These are phyloP conservation scores for Margaritifera margaritifera DNA, from an alignment of 2,888 invertebrate genomes.

Conservation along the genomic window DNA sequence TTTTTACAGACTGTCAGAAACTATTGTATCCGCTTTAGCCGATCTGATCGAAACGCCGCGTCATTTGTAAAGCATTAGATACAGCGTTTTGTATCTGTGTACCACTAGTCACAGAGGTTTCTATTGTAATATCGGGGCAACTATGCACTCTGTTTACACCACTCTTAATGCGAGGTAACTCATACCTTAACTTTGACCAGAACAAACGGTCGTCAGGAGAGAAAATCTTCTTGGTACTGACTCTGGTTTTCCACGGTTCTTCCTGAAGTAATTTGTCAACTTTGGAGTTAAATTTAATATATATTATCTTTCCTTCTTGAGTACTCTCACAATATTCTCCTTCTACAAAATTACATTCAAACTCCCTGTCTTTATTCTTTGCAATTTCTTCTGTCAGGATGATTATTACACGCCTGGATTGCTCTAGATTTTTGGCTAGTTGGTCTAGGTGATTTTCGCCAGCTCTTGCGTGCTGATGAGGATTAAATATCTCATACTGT, in stretches of 20 bases:
- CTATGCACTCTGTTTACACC: background rate
- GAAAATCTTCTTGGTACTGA: conserved; percentile 30
- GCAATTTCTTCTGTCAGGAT: conserved; percentile 35
- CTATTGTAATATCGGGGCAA: background rate
- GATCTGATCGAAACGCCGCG: too few relatives aligned
- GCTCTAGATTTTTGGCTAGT: conserved; percentile 26
- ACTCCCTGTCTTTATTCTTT: conserved; percentile 20
- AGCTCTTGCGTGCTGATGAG: conserved; percentile 21
- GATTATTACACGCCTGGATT: conserved; percentile 31
- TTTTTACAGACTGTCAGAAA: too few relatives aligned
- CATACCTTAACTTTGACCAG: conserved; percentile 44
- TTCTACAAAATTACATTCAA: conserved; percentile 35
- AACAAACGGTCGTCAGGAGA: conserved; percentile 35
- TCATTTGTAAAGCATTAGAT: too few relatives aligned
- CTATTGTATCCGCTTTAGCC: too few relatives aligned
- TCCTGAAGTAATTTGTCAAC: conserved; percentile 17
- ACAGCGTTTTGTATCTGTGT: too few relatives aligned
- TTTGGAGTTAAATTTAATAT: conserved; percentile 20
- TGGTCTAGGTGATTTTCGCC: conserved; percentile 13
- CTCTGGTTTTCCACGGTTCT: conserved; percentile 41
- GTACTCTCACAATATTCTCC: conserved; percentile 17
- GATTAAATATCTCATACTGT: conserved; percentile 30
- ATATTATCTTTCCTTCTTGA: conserved; percentile 17
- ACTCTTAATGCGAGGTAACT: conserved; percentile 26
- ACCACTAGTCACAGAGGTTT: background rate